phyloP scores from a whole-genome alignment of 2,113 vertebrate species.

The Heliornis fulica region DNA sequence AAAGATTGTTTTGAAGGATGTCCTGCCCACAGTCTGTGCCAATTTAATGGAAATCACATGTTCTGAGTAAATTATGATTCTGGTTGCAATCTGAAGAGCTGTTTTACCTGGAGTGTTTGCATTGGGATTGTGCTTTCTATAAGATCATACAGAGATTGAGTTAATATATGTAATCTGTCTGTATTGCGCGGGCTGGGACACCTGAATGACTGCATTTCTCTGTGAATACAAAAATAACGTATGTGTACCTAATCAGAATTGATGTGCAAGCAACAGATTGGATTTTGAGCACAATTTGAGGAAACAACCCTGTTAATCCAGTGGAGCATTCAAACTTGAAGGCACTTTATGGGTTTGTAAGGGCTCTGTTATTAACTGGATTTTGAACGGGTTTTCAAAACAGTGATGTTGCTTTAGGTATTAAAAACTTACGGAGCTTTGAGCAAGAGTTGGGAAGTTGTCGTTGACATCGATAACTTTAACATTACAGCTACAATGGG shows the following conservation, averaged over 20 bases:
- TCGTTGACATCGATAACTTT: constrained; percentile 90
- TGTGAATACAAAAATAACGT: neutral
- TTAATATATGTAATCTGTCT: neutral
- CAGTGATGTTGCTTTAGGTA: neutral
- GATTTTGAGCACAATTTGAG: neutral
- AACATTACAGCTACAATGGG: constrained; percentile 76
- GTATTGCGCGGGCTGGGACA: neutral
- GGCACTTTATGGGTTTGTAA: neutral
- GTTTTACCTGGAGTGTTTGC: neutral
- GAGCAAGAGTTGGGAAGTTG: constrained; percentile 86
- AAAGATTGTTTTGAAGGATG: neutral
- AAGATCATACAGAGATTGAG: neutral
- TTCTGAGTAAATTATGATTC: neutral
- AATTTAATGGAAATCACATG: neutral
- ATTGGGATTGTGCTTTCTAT: neutral
- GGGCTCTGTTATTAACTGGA: neutral
- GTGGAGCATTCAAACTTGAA: neutral
- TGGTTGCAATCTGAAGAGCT: neutral
- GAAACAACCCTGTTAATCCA: neutral
- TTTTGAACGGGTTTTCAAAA: neutral
- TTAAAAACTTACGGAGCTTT: constrained; percentile 76
- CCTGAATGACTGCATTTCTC: neutral
- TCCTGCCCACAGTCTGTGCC: neutral
- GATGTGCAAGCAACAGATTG: rapidly evolving
- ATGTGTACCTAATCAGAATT: neutral